Conservation (phyloP, 2,797 vertebrate genomes). For the Holocentrus rufus region DNA sequence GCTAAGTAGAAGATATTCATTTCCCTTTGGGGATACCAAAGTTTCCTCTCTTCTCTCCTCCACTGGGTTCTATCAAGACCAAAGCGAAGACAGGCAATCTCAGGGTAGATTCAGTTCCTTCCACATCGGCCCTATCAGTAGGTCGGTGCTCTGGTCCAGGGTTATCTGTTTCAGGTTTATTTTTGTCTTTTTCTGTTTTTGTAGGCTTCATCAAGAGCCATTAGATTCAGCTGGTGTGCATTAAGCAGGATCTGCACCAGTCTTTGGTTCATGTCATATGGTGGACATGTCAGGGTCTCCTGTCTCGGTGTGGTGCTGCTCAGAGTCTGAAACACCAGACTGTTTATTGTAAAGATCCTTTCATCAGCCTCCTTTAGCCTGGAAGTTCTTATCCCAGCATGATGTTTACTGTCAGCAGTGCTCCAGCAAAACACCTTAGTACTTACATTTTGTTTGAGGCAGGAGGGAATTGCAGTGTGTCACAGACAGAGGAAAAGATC, state of each 20-base stretch:
- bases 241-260: conserved; percentile 11
- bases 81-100: too few relatives aligned
- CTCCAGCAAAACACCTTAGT: conserved; percentile 21
- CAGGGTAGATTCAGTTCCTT: too few relatives aligned
- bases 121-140: too few relatives aligned
- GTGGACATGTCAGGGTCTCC: conserved; percentile 46
- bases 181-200: too few relatives aligned
- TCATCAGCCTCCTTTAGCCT: conserved; percentile 35
- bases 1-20: conserved; percentile 27
- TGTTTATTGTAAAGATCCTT: conserved; percentile 46
- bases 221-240: conserved; percentile 34
- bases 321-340: not conserved
- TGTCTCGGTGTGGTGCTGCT: too few relatives aligned
- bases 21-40: conserved; percentile 21
- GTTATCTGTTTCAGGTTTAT: too few relatives aligned
- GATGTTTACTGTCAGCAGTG: conserved; percentile 44
- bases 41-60: not conserved
- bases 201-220: conserved; percentile 28
- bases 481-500: too few relatives aligned
- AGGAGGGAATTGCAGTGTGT: conserved; percentile 5
- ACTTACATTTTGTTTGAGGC: not conserved
- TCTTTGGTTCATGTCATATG: conserved; percentile 31
- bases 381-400: conserved; percentile 60
- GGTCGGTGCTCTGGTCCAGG: too few relatives aligned
- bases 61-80: not conserved